Base-by-base conservation (phyloP, 1,140 invertebrate genomes). In the Eulimnadia texana region DNA sequence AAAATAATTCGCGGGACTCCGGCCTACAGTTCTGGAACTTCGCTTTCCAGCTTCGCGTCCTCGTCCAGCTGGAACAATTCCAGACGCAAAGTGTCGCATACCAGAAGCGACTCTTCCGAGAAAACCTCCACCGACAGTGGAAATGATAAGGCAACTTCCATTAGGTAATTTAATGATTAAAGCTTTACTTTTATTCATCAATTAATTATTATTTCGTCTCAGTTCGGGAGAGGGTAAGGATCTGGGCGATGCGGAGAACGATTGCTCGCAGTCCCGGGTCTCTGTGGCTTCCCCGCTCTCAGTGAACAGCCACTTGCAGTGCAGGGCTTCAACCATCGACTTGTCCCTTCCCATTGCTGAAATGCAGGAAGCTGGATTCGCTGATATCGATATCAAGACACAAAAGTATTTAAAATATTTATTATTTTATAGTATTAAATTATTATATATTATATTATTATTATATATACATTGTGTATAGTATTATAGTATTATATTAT, bases 251-350 rank as follows among this genome's bases (percentile, higher is more conserved):
- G 23, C 2, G 6, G 55, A 58, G 27, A 42, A 33, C 60, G 73
- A 72, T 22, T 73, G 72, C 63, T 70, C 71, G n/a, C 60, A 73
- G 71, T 23, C 70, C 71, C 49, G 71, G 71, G 22, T 69, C 72
- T 58, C 61, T 67, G 27, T 74, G 72, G 33, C 13, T 63, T 23
- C 81, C 61, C 82, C 81, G 24, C 75, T 83, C 42, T 75, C 81
- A 58, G 81, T 81, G 16, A 85, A 85, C 69, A 79, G 79, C 65
- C 83, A 84, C 71, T 70, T 85, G 3, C 77, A 82, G 66, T 78
- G 75, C 67, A 73, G 76, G 70, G 70, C 73, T 50, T 78, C 77
- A 25, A 76, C 71, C 60, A 66, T 81, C 50, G 74, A 78, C 71
- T 70, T 63, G 33, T 61, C 60, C 25, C 25, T 61, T 24, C 60